Percentiles rank a stretch among this genome's conserved stretches.
Conservation (phyloP, 2,113 vertebrate genomes). For the Phaethon lepturus region DNA sequence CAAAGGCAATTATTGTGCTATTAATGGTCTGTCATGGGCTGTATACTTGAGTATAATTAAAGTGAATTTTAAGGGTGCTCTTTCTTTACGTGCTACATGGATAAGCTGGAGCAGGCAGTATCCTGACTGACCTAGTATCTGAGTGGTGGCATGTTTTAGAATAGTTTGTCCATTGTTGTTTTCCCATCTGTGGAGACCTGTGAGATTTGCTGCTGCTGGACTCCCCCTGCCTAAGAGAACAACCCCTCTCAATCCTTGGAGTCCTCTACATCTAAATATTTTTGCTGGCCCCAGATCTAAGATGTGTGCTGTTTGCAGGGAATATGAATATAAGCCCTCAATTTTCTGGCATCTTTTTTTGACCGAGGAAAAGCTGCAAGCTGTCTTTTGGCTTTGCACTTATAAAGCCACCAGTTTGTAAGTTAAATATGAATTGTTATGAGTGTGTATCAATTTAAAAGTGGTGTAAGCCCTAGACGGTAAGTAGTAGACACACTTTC, state of each 20-base stretch:
- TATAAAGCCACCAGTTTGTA: neutral
- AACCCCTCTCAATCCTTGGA: neutral
- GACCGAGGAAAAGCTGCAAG: neutral
- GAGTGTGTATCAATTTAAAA: neutral
- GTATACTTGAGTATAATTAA: neutral
- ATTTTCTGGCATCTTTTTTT: neutral
- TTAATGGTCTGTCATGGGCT: neutral
- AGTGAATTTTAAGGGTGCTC: neutral
- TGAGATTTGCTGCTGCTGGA: neutral
- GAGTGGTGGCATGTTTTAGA: neutral
- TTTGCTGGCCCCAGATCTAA: neutral
- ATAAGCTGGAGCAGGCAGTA: neutral
- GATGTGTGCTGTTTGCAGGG: neutral
- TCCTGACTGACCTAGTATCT: neutral
- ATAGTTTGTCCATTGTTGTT: neutral
- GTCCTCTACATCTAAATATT: neutral
- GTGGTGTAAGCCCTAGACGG: neutral
- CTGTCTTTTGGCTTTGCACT: neutral
- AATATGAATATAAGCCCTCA: neutral
- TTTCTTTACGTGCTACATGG: neutral
- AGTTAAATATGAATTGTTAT: neutral
- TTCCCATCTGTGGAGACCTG: neutral
- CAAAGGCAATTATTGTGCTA: neutral
- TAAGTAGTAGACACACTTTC: neutral
- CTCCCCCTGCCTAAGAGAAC: neutral